Percentiles rank a stretch among this genome's conserved stretches.
phyloP scores from a whole-genome alignment of 2,888 invertebrate species.

The Stomorhina lunata region DNA sequence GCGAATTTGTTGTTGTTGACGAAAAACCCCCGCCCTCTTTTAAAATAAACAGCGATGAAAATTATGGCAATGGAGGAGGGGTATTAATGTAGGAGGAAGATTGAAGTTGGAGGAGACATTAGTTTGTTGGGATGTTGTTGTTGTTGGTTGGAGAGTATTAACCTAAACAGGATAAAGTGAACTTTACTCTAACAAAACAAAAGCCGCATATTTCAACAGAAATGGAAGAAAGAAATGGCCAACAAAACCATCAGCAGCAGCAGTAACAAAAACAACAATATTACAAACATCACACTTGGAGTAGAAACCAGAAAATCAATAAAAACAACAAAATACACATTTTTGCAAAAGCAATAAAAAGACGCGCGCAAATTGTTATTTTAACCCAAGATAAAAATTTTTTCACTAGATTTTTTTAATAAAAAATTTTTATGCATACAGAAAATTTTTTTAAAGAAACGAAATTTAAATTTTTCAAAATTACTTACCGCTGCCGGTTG shows the following conservation, averaged over 20 bases:
- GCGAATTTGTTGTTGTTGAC: slow-evolving; percentile 27
- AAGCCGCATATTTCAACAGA: slow-evolving; percentile 56
- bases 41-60: neutral
- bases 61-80: slow-evolving; percentile 7
- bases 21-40: slow-evolving; percentile 45
- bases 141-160: slow-evolving; percentile 30
- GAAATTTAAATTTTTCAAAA: neutral
- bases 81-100: slow-evolving; percentile 5
- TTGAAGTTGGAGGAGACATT: too few relatives aligned
- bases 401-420: slow-evolving; percentile 38
- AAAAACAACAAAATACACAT: slow-evolving; percentile 76
- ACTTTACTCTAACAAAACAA: slow-evolving; percentile 59
- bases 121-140: neutral
- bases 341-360: slow-evolving; percentile 67
- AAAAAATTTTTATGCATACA: slow-evolving; percentile 42
- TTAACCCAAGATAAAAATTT: slow-evolving; percentile 57
- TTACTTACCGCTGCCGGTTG: slow-evolving; percentile 78
- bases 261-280: slow-evolving; percentile 25
- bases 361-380: slow-evolving; percentile 67
- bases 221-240: too few relatives aligned
- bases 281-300: neutral
- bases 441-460: neutral
- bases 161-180: slow-evolving; percentile 52
- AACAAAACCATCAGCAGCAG: too few relatives aligned
- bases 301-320: slow-evolving; percentile 74